Percentiles rank a stretch among this genome's conserved stretches.
phyloP scores from a whole-genome alignment of 2,113 vertebrate genomes.

The Peromyscus leucopus region DNA sequence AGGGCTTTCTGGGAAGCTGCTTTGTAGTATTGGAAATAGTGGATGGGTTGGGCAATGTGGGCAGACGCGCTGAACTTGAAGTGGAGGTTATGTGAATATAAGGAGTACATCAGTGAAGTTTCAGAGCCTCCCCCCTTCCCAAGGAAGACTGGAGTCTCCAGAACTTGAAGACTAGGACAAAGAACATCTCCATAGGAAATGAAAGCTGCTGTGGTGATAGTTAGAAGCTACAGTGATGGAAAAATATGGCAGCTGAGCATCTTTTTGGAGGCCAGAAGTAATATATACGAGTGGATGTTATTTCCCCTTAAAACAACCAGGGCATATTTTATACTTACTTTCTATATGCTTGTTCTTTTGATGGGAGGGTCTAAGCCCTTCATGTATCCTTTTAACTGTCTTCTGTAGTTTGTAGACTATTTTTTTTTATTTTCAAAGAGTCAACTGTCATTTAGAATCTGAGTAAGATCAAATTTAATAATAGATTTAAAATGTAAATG shows the following conservation, averaged over 20 bases:
- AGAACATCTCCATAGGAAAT: slow-evolving; percentile 15
- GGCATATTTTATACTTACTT: slow-evolving; percentile 21
- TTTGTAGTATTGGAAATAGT: slow-evolving; percentile 77
- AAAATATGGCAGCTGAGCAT: slow-evolving; percentile 4
- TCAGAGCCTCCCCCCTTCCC: background rate
- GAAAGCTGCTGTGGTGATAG: background rate
- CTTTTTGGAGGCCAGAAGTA: slow-evolving; percentile 20
- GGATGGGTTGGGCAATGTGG: slow-evolving; percentile 69
- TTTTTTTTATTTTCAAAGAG: slow-evolving; percentile 37
- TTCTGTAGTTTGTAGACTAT: slow-evolving; percentile 49
- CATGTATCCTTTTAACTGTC: slow-evolving; percentile 36
- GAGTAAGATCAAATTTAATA: slow-evolving; percentile 34
- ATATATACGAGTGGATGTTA: background rate
- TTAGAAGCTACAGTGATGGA: slow-evolving; percentile 44
- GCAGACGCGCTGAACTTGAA: slow-evolving; percentile 36
- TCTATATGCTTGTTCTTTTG: background rate
- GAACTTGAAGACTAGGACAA: slow-evolving; percentile 44
- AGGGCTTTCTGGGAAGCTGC: slow-evolving; percentile 78
- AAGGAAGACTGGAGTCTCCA: background rate
- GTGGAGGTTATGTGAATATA: slow-evolving; percentile 34
- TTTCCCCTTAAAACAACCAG: slow-evolving; percentile 1
- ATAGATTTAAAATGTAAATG: slow-evolving; percentile 50
- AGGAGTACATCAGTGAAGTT: background rate
- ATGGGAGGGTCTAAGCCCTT: background rate
- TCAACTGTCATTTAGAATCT: background rate